Evolutionary conservation across 2,888 invertebrate species (phyloP).

Genomic region (Harpagoxenus sublaevis): DNA sequence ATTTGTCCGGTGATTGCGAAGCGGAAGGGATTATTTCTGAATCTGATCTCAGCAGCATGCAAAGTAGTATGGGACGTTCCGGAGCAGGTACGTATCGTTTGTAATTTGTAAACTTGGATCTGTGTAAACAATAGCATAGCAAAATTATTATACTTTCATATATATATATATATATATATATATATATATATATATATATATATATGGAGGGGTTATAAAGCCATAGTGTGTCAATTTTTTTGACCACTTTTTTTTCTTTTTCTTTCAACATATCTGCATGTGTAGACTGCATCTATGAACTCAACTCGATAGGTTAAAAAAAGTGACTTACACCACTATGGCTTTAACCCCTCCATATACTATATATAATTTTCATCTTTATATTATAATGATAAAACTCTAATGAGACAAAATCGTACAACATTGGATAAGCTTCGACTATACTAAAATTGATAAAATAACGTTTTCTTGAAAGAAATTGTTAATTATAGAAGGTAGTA

Average conservation of each 20-base stretch:
- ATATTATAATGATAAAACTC: background rate
- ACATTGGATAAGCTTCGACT: background rate
- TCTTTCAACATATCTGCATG: too few species aligned
- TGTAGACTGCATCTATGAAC: too few species aligned
- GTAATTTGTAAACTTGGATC: background rate
- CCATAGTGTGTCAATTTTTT: too few species aligned
- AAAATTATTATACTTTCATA: background rate
- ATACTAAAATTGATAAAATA: background rate
- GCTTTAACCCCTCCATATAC: too few species aligned
- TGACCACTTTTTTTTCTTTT: too few species aligned
- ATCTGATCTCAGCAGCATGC: constrained; percentile 87
- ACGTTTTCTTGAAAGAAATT: background rate
- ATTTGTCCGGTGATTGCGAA: constrained; percentile 79
- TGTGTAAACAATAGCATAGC: background rate
- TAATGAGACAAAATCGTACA: background rate
- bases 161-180: background rate
- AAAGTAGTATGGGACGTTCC: constrained; percentile 87
- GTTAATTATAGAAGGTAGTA: constrained; percentile 83
- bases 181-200: background rate
- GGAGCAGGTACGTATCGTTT: constrained; percentile 81
- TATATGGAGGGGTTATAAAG: too few species aligned
- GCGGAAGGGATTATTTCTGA: constrained; percentile 85
- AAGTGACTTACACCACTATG: too few species aligned
- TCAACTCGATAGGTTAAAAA: too few species aligned
- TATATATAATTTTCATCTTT: background rate